Percentiles rank a stretch among this genome's conserved stretches.
Conservation (phyloP, 1,140 invertebrate species). For the Dreissena rostriformis region DNA sequence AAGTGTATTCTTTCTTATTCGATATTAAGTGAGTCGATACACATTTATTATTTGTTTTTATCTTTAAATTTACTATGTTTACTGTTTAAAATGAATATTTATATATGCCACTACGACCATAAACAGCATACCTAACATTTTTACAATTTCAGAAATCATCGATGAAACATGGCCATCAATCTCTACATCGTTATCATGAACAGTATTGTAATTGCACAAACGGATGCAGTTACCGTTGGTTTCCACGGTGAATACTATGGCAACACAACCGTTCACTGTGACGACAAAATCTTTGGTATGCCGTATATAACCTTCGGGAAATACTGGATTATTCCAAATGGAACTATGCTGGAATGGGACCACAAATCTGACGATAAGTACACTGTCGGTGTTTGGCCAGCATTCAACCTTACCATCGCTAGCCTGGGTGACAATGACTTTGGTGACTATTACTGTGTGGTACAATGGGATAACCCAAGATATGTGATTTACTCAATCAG, state of each 20-base stretch:
- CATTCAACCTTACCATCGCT: slow-evolving; percentile 38
- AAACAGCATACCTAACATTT: too few species aligned
- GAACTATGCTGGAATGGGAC: neutral
- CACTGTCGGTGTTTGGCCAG: slow-evolving; percentile 14
- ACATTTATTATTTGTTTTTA: too few species aligned
- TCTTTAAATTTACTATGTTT: too few species aligned
- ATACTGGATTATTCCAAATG: slow-evolving; percentile 39
- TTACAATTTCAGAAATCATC: too few species aligned
- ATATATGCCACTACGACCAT: too few species aligned
- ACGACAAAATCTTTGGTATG: slow-evolving; percentile 9
- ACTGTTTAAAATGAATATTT: too few species aligned
- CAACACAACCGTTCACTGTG: slow-evolving; percentile 32
- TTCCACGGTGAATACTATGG: slow-evolving; percentile 11
- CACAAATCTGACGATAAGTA: neutral
- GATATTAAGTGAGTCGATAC: too few species aligned
- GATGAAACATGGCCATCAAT: too few species aligned
- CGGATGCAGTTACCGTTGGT: slow-evolving; percentile 4
- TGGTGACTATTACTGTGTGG: slow-evolving; percentile 42
- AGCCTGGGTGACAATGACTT: slow-evolving; percentile 18
- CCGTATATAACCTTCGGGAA: slow-evolving; percentile 22
- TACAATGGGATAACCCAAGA: slow-evolving; percentile 43
- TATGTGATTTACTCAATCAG: slow-evolving; percentile 24
- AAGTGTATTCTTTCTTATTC: too few species aligned
- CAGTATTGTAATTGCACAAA: too few species aligned
- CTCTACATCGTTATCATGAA: too few species aligned